Base-by-base conservation (phyloP, 2,888 invertebrate species). In the Xestia ashworthii region DNA sequence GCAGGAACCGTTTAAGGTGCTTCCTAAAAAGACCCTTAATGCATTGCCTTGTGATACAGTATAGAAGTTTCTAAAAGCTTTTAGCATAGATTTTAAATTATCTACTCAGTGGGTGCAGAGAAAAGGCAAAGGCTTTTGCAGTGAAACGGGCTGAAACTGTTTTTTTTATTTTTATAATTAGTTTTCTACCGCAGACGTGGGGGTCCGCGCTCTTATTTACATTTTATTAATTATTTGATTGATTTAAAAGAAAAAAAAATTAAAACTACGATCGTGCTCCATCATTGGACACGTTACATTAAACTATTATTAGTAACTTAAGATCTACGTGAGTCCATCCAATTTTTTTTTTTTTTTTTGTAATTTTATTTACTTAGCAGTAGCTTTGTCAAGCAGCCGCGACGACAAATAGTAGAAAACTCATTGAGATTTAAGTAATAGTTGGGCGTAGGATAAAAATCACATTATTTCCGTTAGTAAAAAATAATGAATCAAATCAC, bases 41-140 rank as follows among this genome's bases (percentile, higher is more conserved):
- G 22, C 22, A 19, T 50, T 19, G 22, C 3, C 19, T 50, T 50
- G 11, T n/a, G 11, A 11, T 1, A 22, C 11, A 53, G 22, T 58
- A 25, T 60, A 60, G 16, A 64, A 50, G 50, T 22, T 68, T 68
- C 38, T n/a, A 69, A 68, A 50, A 38, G 50, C 16, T 38, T 68
- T 22, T 8, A n/a, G 5, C 68, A n/a, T n/a, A 67, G 25, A 19
- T 48, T 67, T 67, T 16, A 38, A 38, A 68, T 50, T 50, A 68
- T 22, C 12, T 48, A 8, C 48, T 38, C 5, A 68, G 46, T 14
- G 12, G 14, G 19, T 12, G 25, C 19, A 48, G 46, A 66, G 19
- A 48, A 50, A 32, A 50, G 4, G 19, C 32, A 38, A 50, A 68
- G 32, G 22, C 22, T 38, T 68, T 38, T 38, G 14, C 32, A 16